These are phyloP conservation scores for Climacteris rufus DNA, from an alignment of 2,113 vertebrate species.

Conservation along the genomic window DNA sequence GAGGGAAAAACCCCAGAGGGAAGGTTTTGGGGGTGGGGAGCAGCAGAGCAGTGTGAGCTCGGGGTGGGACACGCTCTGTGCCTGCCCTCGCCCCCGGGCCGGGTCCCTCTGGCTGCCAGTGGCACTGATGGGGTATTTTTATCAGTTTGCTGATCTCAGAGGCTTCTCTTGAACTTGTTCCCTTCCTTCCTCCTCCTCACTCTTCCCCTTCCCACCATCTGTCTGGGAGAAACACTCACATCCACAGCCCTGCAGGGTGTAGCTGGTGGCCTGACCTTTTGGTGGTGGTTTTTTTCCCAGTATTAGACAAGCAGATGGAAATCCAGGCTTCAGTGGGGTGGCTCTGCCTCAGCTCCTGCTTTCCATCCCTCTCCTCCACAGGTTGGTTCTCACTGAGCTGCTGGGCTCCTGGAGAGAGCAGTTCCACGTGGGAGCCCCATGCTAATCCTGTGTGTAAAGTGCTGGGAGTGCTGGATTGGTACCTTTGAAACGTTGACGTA, in stretches of 20 bases:
- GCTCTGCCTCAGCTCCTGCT: neutral
- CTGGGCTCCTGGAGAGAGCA: neutral
- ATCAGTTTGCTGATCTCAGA: neutral
- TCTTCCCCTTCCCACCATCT: slow-evolving; percentile 30
- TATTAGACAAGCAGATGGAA: neutral
- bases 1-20: fast-evolving
- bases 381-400: fast-evolving
- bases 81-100: neutral
- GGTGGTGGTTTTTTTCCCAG: neutral
- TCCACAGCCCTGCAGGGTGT: neutral
- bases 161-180: neutral
- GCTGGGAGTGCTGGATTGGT: neutral
- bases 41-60: fast-evolving
- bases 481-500: neutral
- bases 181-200: neutral
- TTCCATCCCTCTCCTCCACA: neutral
- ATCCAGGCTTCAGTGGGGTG: neutral
- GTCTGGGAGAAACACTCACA: neutral
- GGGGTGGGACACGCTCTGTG: neutral
- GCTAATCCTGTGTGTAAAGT: neutral
- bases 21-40: neutral
- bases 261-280: neutral
- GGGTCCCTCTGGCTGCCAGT: neutral
- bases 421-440: neutral
- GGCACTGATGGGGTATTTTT: neutral